A percentile compares a stretch with the other conserved stretches of the same genome.
Conservation (phyloP, 2,888 invertebrate genomes). For the Tenthredo livida region DNA sequence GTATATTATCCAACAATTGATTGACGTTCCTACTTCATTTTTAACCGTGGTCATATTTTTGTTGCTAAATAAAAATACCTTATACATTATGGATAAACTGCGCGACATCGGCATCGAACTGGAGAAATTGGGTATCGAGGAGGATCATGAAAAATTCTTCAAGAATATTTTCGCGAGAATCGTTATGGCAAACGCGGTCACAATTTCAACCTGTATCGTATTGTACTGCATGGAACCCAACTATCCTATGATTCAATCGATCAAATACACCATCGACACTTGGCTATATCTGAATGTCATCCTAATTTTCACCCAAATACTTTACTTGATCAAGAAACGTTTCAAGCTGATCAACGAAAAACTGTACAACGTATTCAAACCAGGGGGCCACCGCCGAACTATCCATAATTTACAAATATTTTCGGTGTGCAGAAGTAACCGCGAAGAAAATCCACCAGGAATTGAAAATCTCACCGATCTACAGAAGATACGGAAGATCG, state of each 20-base stretch:
- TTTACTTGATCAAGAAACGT: neutral
- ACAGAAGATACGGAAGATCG: neutral
- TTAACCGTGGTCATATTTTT: neutral
- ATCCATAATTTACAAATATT: neutral
- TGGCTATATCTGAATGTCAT: neutral
- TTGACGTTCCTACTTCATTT: neutral
- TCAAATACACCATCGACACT: neutral
- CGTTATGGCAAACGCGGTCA: neutral
- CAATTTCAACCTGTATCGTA: neutral
- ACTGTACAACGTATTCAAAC: neutral
- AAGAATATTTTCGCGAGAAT: neutral
- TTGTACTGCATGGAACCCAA: neutral
- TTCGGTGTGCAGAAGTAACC: neutral
- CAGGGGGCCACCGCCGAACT: too few relatives aligned
- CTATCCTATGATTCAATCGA: neutral
- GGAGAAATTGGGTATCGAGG: neutral
- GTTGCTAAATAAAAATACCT: neutral
- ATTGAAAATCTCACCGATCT: neutral
- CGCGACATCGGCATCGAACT: neutral
- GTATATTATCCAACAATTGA: neutral
- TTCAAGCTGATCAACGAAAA: constrained; percentile 6
- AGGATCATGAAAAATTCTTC: neutral
- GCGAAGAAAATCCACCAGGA: neutral
- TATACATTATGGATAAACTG: neutral
- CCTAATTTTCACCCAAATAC: neutral